phyloP scores from a whole-genome alignment of 2,888 invertebrate genomes.

The Athripsodes cinereus region DNA sequence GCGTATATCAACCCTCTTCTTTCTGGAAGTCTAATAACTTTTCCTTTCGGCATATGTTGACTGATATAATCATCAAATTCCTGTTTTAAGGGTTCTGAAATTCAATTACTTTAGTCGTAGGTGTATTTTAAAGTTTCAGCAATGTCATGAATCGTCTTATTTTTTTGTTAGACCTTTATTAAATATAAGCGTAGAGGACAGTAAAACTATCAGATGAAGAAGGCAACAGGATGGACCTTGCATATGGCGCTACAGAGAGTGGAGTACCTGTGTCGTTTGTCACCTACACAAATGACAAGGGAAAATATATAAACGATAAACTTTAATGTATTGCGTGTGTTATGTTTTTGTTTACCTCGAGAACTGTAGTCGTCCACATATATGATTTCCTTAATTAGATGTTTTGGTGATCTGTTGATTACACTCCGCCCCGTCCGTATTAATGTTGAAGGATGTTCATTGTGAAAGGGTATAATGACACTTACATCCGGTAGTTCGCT shows the following conservation, averaged over 20 bases:
- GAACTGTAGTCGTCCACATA: constrained; percentile 83
- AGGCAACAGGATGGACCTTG: too few relatives aligned
- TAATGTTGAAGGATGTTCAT: constrained; percentile 86
- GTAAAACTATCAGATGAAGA: too few relatives aligned
- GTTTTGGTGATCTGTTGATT: constrained; percentile 71
- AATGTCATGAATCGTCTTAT: too few relatives aligned
- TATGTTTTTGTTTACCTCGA: constrained; percentile 60
- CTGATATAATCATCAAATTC: constrained; percentile 70
- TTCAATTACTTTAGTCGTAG: too few relatives aligned
- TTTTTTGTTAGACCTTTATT: too few relatives aligned
- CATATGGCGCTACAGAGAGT: too few relatives aligned
- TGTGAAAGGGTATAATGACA: constrained; percentile 88
- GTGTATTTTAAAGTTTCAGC: too few relatives aligned
- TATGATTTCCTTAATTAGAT: constrained; percentile 77
- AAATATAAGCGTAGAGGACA: too few relatives aligned
- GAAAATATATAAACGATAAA: too few relatives aligned
- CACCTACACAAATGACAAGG: too few relatives aligned
- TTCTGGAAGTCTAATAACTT: constrained; percentile 62
- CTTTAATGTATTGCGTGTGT: too few relatives aligned
- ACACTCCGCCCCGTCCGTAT: constrained; percentile 75
- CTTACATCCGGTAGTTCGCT: constrained; percentile 72
- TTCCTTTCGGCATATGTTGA: constrained; percentile 64
- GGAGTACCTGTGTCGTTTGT: too few relatives aligned
- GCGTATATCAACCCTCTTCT: constrained; percentile 84
- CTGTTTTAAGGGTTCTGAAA: constrained; percentile 57